These are phyloP conservation scores for Bombyx huttoni DNA, from an alignment of 2,888 invertebrate genomes.

Conservation along the genomic window DNA sequence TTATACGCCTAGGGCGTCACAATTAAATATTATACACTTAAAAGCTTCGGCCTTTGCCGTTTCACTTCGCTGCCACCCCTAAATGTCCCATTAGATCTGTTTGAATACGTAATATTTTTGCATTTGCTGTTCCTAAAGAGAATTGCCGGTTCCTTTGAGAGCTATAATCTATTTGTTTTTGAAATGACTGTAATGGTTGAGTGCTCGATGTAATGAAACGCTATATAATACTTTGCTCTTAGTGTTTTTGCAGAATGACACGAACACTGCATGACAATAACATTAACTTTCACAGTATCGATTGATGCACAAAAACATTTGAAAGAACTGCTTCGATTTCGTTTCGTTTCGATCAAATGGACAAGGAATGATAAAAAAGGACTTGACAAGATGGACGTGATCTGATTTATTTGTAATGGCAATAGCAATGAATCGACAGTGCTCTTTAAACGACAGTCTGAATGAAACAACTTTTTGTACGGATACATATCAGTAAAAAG, in stretches of 20 bases:
- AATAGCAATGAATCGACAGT: conserved; percentile 23
- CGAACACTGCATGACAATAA: conserved; percentile 21
- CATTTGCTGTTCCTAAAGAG: conserved; percentile 68
- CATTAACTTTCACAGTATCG: conserved; percentile 33
- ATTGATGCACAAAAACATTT: conserved; percentile 28
- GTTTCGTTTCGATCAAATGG: conserved; percentile 39
- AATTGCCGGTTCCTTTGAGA: conserved; percentile 71
- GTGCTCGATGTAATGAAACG: conserved; percentile 57
- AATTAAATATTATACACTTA: conserved; percentile 74
- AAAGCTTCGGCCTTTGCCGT: conserved; percentile 73
- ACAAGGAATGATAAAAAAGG: conserved; percentile 42
- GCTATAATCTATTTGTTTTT: conserved; percentile 71
- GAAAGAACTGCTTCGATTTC: conserved; percentile 32
- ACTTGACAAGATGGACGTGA: conserved; percentile 30
- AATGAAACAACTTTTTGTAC: conserved; percentile 18
- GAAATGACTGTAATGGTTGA: conserved; percentile 67
- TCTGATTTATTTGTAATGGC: conserved; percentile 32
- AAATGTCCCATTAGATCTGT: conserved; percentile 73
- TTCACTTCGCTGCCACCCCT: conserved; percentile 72
- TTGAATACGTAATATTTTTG: conserved; percentile 74
- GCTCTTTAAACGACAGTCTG: conserved; percentile 16
- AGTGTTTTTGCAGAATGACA: conserved; percentile 8
- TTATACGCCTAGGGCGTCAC: conserved; percentile 74
- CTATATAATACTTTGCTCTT: conserved; percentile 38
- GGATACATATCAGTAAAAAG: conserved; percentile 17